Base-by-base conservation (phyloP, 2,888 invertebrate genomes). In the Pocota personata region DNA sequence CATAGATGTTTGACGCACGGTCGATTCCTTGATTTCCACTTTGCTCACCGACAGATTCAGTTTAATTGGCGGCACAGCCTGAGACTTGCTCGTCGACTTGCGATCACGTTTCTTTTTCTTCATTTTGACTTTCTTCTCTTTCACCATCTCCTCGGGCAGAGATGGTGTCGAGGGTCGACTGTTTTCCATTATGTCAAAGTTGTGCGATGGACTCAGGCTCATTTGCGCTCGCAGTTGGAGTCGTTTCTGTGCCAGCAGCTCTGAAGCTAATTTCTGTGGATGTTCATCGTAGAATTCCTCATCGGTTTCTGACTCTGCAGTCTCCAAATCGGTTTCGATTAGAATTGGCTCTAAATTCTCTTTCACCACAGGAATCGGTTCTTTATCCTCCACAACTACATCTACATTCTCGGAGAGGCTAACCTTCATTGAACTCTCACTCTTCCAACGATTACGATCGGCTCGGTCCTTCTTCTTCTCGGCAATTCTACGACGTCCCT, bases 281-380 rank as follows among this genome's bases (percentile, higher is more conserved):
- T 97, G 95, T 89, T 96, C 95, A 90, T 97, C 97, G 90, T 97
- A 97, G 91, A 97, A 97, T 88, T 97, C 97, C 93, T 97, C 97
- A 91, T 97, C 97, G 0, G 97, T 97, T 87, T 96, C 96, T 60
- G 96, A 96, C 91, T 97, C 96, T 14, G 96, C 95, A 0, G 97
- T 97, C 88, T 97, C 97, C 64, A 97, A 93, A 92, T 97, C 97
- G 0, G 97, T 96, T 92, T 97, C 97, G 37, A 95, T 94, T 83
- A 97, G 95, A 0, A 95, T 93, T 0, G 94, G 94, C 88, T 96
- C 95, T 7, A 30, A 8, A 0, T 93, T 90, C 88, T 93, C 93
- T 7, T 76, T 87, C 50, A 52, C 35, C 93, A 90, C 16, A 93
- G 93, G 3, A 87, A 87, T 24, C 93, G 93, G 88, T 93, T 94